A percentile compares a stretch with the other conserved stretches of the same genome.
phyloP scores from a whole-genome alignment of 2,888 invertebrate genomes.

The Ashinkailepas kermadecensis region DNA sequence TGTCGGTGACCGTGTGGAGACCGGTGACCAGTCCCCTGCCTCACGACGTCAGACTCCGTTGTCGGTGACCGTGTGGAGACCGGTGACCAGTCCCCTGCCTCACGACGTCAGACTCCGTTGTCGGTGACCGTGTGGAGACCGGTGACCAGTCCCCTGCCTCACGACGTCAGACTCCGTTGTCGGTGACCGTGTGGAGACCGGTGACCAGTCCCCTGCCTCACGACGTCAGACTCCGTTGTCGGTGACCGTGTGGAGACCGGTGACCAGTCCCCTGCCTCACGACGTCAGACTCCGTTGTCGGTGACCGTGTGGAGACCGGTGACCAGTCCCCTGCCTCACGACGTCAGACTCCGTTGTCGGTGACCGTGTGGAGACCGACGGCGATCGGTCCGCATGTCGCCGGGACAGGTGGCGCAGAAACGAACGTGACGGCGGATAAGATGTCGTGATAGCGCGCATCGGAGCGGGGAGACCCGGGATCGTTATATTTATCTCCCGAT shows the following conservation, averaged over 20 bases:
- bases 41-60: background rate
- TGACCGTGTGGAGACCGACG: background rate
- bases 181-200: background rate
- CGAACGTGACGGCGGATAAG: background rate
- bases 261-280: too few species aligned
- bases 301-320: background rate
- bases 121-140: too few species aligned
- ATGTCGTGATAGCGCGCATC: background rate
- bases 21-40: background rate
- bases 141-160: too few species aligned
- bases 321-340: too few species aligned
- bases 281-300: background rate
- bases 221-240: too few species aligned
- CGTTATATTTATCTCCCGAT: constrained; percentile 17
- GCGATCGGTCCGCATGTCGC: background rate
- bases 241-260: background rate
- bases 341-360: too few species aligned
- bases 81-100: too few species aligned
- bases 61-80: background rate
- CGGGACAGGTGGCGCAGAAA: background rate
- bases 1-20: background rate
- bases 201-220: too few species aligned
- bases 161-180: background rate
- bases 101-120: too few species aligned
- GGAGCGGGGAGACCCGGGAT: background rate